A percentile compares a stretch with the other conserved stretches of the same genome.
phyloP scores from a whole-genome alignment of 1,140 invertebrate genomes.

The Tigriopus japonicus region DNA sequence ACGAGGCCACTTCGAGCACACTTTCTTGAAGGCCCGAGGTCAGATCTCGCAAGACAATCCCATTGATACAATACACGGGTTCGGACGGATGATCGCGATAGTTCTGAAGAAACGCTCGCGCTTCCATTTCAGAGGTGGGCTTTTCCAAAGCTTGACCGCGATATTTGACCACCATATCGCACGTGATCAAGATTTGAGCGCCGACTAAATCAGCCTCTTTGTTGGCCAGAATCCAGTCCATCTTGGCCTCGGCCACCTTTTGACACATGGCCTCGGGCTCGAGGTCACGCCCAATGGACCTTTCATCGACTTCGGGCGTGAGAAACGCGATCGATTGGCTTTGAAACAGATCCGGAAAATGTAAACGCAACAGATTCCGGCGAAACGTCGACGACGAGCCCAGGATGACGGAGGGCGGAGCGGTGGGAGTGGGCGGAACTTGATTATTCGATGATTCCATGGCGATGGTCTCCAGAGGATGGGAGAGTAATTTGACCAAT shows the following conservation, averaged over 20 bases:
- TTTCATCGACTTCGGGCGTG: background rate
- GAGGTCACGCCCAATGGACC: background rate
- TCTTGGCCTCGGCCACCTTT: background rate
- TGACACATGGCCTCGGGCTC: background rate
- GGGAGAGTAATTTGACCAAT: no score
- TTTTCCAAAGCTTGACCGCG: background rate
- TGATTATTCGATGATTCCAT: no score
- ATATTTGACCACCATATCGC: background rate
- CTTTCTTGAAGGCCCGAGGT: background rate
- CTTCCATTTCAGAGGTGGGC: background rate
- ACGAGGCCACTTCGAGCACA: background rate
- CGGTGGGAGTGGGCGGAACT: no score
- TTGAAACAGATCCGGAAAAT: no score
- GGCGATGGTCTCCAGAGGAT: no score
- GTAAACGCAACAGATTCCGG: no score
- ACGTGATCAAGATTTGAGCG: background rate
- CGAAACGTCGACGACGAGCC: no score
- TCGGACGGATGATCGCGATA: background rate
- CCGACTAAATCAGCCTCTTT: background rate
- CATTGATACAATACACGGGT: background rate
- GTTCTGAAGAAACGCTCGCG: background rate
- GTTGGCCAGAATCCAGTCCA: background rate
- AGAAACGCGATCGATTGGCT: background rate
- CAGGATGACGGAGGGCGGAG: no score
- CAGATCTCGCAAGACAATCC: background rate